A percentile compares a stretch with the other conserved stretches of the same genome.
Evolutionary conservation across 2,113 vertebrate species (phyloP).

Genomic region (Oxygymnocypris stewartii): DNA sequence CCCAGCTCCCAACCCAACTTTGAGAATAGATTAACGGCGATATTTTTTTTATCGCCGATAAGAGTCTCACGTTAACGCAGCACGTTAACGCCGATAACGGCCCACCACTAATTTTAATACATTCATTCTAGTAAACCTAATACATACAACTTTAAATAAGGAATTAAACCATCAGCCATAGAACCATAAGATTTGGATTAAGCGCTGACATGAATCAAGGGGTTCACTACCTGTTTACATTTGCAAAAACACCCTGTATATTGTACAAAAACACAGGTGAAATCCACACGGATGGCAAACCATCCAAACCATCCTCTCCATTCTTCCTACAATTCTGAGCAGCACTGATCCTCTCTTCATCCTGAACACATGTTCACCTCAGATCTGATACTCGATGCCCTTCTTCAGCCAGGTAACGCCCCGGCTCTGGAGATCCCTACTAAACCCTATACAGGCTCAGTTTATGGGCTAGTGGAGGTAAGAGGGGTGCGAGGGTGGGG

Average conservation of each 20-base stretch:
- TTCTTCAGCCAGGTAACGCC: background rate
- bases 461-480: conserved; percentile 20
- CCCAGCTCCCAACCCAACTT: no score
- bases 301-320: background rate
- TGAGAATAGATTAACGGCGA: no score
- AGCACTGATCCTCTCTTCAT: conserved; percentile 12
- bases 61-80: no score
- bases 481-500: background rate
- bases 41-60: no score
- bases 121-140: background rate
- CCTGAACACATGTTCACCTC: conserved; percentile 31
- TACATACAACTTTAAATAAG: background rate
- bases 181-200: background rate
- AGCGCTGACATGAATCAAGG: background rate
- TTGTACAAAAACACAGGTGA: background rate
- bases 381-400: background rate
- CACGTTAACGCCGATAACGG: no score
- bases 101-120: no score
- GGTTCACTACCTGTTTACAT: background rate
- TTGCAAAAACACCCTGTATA: background rate
- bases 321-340: background rate
- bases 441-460: conserved; percentile 19
- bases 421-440: background rate
- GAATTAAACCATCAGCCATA: background rate
- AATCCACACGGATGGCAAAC: background rate